Base-by-base conservation (phyloP, 1,140 invertebrate genomes). In the Zaprionus ghesquierei region DNA sequence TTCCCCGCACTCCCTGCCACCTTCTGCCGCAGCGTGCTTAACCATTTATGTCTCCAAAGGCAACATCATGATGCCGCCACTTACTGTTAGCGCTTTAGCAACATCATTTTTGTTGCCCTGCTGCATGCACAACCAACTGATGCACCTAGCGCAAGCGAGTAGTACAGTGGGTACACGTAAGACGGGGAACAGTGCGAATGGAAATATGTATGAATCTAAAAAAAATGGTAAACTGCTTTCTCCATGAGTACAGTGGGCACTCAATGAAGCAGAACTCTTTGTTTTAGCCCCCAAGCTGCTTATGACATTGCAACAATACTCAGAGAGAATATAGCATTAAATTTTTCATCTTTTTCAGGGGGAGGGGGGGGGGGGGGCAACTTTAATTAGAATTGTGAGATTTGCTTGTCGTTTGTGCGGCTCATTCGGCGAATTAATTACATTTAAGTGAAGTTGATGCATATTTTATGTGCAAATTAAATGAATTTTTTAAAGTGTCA, bases 81-180 rank as follows among this genome's bases (percentile, higher is more conserved):
- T 86, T 86, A 86, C 81, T 70, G 72, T 81, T 87, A 72, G 82
- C 79, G 79, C 79, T 87, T 82, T 70, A 77, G 71, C 79, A 81
- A 81, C 69, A 78, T 78, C 54, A 86, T 73, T 61, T n/a, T 68
- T 73, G 41, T 46, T 46, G 9, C 41, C 9, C 15, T 20, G 56
- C 50, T 77, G 22, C 29, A 59, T 27, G 41, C 41, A 23, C 22
- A 22, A 8, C 44, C 61, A 71, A 29, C 27, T 27, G 41, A n/a
- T 27, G 61, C 75, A 53, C 46, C 46, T 44, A 27, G 5, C n/a
- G 35, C 35, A 41, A 41, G 6, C 35, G 6, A 8, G n/a, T 25
- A n/a, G 25, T 41, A 41, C 35, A 41, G n/a, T 41, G 35, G n/a
- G 35, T n/a, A 41, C n/a, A 15, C n/a, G 35, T n/a, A n/a, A n/a